Conservation (phyloP, 2,113 vertebrate genomes). For the Ailurus styani region DNA sequence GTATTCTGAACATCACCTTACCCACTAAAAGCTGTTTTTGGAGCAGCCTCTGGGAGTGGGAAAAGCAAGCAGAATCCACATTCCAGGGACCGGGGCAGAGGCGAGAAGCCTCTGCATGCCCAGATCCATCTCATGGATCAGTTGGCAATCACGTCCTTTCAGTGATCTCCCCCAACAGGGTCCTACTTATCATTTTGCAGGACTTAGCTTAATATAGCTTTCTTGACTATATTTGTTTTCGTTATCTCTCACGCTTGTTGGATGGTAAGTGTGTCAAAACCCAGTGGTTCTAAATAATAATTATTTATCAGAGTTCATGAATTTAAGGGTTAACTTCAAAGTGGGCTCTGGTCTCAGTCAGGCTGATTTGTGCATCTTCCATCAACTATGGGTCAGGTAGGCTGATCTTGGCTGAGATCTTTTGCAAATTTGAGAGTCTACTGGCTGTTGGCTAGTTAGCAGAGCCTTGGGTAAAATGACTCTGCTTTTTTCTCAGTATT, state of each 20-base stretch:
- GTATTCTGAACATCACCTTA: background rate
- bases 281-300: background rate
- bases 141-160: background rate
- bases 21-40: background rate
- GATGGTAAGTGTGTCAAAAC: background rate
- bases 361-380: background rate
- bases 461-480: background rate
- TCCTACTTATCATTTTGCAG: background rate
- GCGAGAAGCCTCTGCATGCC: background rate
- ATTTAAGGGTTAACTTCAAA: background rate
- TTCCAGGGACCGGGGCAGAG: background rate
- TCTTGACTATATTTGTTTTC: background rate
- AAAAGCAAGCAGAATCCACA: background rate
- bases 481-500: background rate
- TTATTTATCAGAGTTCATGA: background rate
- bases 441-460: background rate
- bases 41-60: background rate
- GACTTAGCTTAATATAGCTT: background rate
- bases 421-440: background rate
- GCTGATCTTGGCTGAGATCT: background rate
- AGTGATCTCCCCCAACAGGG: background rate
- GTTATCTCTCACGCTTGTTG: background rate
- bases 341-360: background rate
- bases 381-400: background rate
- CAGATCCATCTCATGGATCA: background rate